A percentile compares a stretch with the other conserved stretches of the same genome.
Evolutionary conservation across 2,113 vertebrate species (phyloP).

Genomic region (Azemiops feae): DNA sequence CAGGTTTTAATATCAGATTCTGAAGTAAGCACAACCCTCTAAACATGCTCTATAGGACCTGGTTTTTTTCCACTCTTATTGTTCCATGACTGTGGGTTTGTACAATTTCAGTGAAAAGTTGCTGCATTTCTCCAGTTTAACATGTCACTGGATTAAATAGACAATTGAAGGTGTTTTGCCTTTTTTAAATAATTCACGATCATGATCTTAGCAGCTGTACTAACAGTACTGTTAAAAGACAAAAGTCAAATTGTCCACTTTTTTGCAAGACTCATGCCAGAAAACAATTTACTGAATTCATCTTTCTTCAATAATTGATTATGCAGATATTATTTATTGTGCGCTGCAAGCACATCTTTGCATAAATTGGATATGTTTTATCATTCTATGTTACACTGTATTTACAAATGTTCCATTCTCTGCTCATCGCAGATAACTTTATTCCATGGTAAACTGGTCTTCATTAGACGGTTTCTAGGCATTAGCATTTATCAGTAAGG

Average conservation of each 20-base stretch:
- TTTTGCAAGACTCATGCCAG: slow-evolving; percentile 55
- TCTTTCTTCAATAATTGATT: slow-evolving; percentile 69
- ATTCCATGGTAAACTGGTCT: slow-evolving; percentile 65
- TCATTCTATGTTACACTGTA: slow-evolving; percentile 61
- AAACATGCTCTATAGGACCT: background rate
- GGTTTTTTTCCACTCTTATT: background rate
- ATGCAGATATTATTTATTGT: slow-evolving; percentile 68
- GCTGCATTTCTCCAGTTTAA: background rate
- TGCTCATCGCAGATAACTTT: slow-evolving; percentile 62
- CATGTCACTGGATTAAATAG: slow-evolving; percentile 34
- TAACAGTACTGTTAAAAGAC: slow-evolving; percentile 55
- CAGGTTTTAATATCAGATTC: background rate
- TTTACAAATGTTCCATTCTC: slow-evolving; percentile 69
- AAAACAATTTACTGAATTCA: slow-evolving; percentile 65
- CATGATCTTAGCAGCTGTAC: slow-evolving; percentile 52
- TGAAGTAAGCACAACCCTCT: background rate
- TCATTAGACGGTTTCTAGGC: slow-evolving; percentile 63
- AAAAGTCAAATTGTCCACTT: slow-evolving; percentile 55
- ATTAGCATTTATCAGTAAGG: slow-evolving; percentile 57
- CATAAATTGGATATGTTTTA: slow-evolving; percentile 67
- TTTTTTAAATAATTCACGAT: slow-evolving; percentile 57
- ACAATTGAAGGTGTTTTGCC: slow-evolving; percentile 34
- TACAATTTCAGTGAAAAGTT: slow-evolving; percentile 7
- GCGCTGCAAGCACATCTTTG: slow-evolving; percentile 63
- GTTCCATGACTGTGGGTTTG: background rate